A percentile compares a stretch with the other conserved stretches of the same genome.
Conservation (phyloP, 1,140 invertebrate genomes). For the Cylas formicarius region DNA sequence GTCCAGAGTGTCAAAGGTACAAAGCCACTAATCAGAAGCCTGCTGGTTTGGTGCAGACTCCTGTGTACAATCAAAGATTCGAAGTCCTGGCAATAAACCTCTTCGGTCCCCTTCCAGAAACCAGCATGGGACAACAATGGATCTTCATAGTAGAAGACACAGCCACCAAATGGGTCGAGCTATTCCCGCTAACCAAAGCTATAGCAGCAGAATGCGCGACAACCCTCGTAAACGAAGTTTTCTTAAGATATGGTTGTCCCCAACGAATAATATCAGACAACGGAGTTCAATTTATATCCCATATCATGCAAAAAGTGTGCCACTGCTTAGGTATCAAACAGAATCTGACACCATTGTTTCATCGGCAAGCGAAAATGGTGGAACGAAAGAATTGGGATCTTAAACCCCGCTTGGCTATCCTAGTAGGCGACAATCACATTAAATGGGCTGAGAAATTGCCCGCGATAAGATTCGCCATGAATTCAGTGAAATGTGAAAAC, state of each 20-base stretch:
- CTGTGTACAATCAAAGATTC: slow-evolving; percentile 9
- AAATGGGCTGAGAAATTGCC: not conserved
- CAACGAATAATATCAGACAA: slow-evolving; percentile 37
- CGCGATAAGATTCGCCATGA: not conserved
- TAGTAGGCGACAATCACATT: slow-evolving; percentile 29
- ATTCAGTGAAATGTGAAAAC: slow-evolving; percentile 34
- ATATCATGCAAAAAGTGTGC: slow-evolving; percentile 30
- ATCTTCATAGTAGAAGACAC: slow-evolving; percentile 26
- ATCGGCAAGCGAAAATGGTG: slow-evolving; percentile 40
- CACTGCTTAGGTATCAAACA: slow-evolving; percentile 16
- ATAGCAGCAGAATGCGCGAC: slow-evolving; percentile 33
- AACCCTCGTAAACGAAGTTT: slow-evolving; percentile 33
- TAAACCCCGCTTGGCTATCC: slow-evolving; percentile 39
- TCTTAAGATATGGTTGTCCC: no score
- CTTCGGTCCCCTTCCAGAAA: slow-evolving; percentile 22
- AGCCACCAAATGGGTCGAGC: slow-evolving; percentile 22
- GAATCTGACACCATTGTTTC: slow-evolving; percentile 35
- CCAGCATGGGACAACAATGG: slow-evolving; percentile 10
- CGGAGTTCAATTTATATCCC: slow-evolving; percentile 36
- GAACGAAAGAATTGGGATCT: slow-evolving; percentile 43
- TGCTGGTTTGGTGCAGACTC: slow-evolving; percentile 17
- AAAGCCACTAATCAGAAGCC: slow-evolving; percentile 24
- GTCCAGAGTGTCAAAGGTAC: slow-evolving; percentile 14
- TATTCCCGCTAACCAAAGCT: slow-evolving; percentile 26
- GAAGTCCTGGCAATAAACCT: no score